Evolutionary conservation across 2,113 vertebrate species (phyloP), one percentile per base, ranked within the genome.

Genomic region (Engraulis encrasicolus): DNA sequence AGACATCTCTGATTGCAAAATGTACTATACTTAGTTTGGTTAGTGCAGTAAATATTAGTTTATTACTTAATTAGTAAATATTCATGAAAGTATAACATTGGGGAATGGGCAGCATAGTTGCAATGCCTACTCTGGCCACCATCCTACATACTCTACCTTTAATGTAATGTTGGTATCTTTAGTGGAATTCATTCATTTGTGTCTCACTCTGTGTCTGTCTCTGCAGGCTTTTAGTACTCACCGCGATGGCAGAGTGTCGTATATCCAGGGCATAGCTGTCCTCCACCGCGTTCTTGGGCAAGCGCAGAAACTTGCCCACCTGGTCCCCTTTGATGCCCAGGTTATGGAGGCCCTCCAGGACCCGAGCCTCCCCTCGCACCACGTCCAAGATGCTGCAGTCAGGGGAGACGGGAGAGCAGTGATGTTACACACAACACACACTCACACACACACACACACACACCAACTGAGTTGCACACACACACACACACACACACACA

Each of bases 201-300:
- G n/a, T n/a, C n/a, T n/a, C n/a, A 0, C 0, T 54, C 12, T 52
- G 12, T 54, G 48, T 52, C 79, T 83, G 27, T 14, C n/a, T n/a
- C n/a, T n/a, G n/a, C n/a, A 15, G 23, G 11, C 14, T 79, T 49
- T 36, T 19, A 6, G 6, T 0, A 92, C 97, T 95, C 90, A 99
- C 98, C 93, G 92, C 94, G 90, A 99, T 94, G 0, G 98, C 95
- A 85, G 96, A 89, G 91, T 98, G 96, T 36, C 96, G 96, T 83
- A 99, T 97, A 91, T 99, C 97, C 86, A 99, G 92, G 0, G 95
- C 95, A n/a, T 96, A 98, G 84, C 78, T 94, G 86, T 95, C 90
- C 49, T 96, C 95, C 84, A 91, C 87, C 40, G 89, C 82, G 77
- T 90, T 94, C 81, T 96, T 79, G 38, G 94, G 95, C 84, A 99